Conservation (phyloP, 30 jellyfish, hydroid and myxozoan genomes). For the Turritopsis dohrnii region DNA sequence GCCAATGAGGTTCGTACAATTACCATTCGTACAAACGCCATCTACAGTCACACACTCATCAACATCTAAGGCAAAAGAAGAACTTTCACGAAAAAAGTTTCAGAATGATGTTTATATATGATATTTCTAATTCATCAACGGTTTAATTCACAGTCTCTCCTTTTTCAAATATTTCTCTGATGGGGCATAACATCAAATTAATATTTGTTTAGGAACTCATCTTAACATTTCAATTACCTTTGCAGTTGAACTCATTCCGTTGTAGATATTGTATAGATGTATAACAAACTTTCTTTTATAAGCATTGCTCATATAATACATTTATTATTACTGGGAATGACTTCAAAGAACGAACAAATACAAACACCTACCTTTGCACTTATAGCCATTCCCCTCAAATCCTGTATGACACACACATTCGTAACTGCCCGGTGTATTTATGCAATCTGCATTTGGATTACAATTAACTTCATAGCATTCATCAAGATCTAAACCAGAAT, state of each 20-base stretch:
- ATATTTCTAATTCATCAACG: too few relatives aligned
- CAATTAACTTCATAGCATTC: conserved; percentile 51
- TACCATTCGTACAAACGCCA: conserved; percentile 49
- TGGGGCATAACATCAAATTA: too few relatives aligned
- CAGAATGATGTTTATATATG: too few relatives aligned
- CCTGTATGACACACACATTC: conserved; percentile 71
- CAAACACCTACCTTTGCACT: conserved; percentile 65
- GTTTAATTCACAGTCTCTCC: too few relatives aligned
- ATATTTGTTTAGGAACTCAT: too few relatives aligned
- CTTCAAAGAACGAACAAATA: neutral
- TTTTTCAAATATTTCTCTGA: too few relatives aligned
- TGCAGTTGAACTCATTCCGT: too few relatives aligned
- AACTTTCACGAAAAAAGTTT: neutral
- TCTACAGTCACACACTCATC: conserved; percentile 25
- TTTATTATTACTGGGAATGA: too few relatives aligned
- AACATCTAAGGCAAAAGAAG: neutral
- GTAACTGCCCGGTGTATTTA: conserved; percentile 45
- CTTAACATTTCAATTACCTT: too few relatives aligned
- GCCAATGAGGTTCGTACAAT: conserved; percentile 61
- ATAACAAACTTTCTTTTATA: too few relatives aligned
- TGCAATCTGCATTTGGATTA: conserved; percentile 54
- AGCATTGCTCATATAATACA: too few relatives aligned
- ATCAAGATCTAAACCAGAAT: conserved; percentile 34
- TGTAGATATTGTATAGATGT: too few relatives aligned
- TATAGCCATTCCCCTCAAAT: conserved; percentile 58